Base-by-base conservation (phyloP, 2,888 invertebrate genomes). In the Drosophila robusta region DNA sequence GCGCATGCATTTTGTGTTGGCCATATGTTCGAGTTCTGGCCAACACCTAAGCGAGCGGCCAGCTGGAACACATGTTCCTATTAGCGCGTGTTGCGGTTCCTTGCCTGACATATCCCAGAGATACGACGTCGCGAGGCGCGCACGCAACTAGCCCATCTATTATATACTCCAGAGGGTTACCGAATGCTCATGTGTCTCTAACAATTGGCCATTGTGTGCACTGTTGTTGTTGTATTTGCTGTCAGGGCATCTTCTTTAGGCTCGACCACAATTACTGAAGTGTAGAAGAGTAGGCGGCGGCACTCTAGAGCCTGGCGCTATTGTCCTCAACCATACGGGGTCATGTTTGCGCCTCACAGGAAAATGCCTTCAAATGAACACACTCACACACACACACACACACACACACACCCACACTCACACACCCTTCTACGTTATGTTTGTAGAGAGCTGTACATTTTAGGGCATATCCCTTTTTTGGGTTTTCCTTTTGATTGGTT, bases 21-120 rank as follows among this genome's bases (percentile, higher is more conserved):
- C 57, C 61, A 66, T 63, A 58, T 69, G 64, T 29, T 29, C 57
- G 51, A 56, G 63, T 62, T 71, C 41, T 78, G 79, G 62, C 51
- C 46, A 39, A 67, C 72, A 66, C 71, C 76, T 76, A 46, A 29
- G 4, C 50, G 45, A 62, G 56, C 52, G 32, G 58, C 14, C 18
- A 29, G 72, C 14, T 18, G 36, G 72, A 77, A 89, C 80, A 89
- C 73, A 79, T 89, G 89, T 89, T 90, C 89, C 85, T 85, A 90
- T 90, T 90, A 89, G 85, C 87, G 89, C 89, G 87, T 83, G 86
- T 77, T 87, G 80, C 54, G 78, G 79, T 78, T 79, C 61, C 82
- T 60, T 54, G 52, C 22, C 75, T 49, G 44, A 60, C 64, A 70
- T 47, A 69, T 52, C 24, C 42, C 22, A 50, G 24, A 70, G 55